A percentile compares a stretch with the other conserved stretches of the same genome.
phyloP scores from a whole-genome alignment of 2,888 invertebrate species.

The Physocephala rufipes region DNA sequence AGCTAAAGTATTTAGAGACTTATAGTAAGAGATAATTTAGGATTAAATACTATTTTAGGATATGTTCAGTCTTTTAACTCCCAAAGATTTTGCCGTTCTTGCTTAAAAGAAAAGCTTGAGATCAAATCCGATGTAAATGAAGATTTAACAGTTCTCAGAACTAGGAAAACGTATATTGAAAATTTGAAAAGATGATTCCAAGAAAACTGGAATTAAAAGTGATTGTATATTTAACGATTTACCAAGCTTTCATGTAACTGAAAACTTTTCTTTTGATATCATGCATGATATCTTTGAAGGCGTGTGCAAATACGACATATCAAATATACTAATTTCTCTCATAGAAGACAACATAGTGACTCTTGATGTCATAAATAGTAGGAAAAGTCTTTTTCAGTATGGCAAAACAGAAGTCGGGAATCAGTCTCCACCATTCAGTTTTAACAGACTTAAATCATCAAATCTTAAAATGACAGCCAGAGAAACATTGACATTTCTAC shows the following conservation, averaged over 20 bases:
- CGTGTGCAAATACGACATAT: conserved; percentile 18
- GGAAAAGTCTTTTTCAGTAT: conserved; percentile 28
- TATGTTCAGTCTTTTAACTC: neutral
- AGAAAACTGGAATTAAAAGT: neutral
- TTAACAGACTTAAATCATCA: neutral
- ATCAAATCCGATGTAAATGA: neutral
- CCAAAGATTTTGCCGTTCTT: conserved; percentile 1
- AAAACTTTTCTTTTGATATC: conserved; percentile 30
- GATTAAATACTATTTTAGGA: neutral
- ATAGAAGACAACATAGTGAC: conserved; percentile 17
- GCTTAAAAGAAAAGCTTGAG: neutral
- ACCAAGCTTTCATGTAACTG: conserved; percentile 6
- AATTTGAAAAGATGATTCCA: neutral
- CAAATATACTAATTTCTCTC: neutral
- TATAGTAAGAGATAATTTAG: conserved; percentile 4
- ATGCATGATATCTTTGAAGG: conserved; percentile 31
- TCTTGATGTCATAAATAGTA: conserved; percentile 18
- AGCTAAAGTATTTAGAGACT: no score
- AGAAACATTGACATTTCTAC: conserved; percentile 19
- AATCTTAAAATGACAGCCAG: neutral
- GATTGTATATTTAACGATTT: neutral
- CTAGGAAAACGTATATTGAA: neutral
- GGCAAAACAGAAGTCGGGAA: conserved; percentile 26
- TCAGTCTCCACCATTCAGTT: neutral
- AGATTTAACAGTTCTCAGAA: neutral